Conservation (phyloP, 2,888 invertebrate genomes). For the Plagiodera versicolora region DNA sequence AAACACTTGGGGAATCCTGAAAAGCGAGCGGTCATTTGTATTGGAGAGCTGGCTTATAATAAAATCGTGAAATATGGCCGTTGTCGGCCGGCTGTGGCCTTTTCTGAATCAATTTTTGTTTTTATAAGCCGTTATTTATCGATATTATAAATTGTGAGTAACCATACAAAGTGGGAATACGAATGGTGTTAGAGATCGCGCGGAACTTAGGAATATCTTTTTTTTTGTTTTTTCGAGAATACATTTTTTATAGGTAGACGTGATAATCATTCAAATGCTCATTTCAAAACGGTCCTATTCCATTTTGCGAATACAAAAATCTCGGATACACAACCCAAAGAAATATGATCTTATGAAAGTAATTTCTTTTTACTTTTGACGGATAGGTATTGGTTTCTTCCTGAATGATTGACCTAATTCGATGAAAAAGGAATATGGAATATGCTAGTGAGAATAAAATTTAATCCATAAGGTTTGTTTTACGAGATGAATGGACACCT, state of each 20-base stretch:
- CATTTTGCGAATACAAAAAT: too few relatives aligned
- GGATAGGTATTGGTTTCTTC: too few relatives aligned
- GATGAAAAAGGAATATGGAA: too few relatives aligned
- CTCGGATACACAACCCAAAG: too few relatives aligned
- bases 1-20: conserved; percentile 24
- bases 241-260: neutral
- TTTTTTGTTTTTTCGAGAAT: conserved; percentile 12
- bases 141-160: conserved; percentile 51
- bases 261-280: conserved; percentile 4
- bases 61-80: conserved; percentile 46
- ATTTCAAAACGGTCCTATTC: too few relatives aligned
- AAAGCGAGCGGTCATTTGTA: conserved; percentile 31
- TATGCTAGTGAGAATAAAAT: too few relatives aligned
- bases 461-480: too few relatives aligned
- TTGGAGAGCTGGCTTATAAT: conserved; percentile 42
- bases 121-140: conserved; percentile 49
- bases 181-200: conserved; percentile 32
- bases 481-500: too few relatives aligned
- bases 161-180: conserved; percentile 43
- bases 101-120: conserved; percentile 48
- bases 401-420: too few relatives aligned
- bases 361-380: too few relatives aligned
- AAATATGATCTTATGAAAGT: too few relatives aligned
- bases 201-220: conserved; percentile 9
- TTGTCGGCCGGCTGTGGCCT: conserved; percentile 38